Evolutionary conservation across 2,113 vertebrate genomes (phyloP).

Genomic region (Sebastes schlegelii): DNA sequence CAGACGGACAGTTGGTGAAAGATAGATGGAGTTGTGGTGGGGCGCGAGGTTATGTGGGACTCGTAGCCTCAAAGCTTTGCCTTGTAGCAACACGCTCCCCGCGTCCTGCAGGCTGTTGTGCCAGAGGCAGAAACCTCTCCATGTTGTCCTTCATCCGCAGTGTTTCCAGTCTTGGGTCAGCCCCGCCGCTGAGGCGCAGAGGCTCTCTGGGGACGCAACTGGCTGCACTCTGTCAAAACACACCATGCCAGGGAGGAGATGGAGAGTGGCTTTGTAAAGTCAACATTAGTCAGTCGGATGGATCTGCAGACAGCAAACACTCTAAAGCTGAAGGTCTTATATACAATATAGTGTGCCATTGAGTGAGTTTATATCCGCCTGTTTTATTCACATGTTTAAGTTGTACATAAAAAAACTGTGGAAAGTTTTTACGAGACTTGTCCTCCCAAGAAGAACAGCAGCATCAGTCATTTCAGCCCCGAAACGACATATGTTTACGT

Average conservation of each 20-base stretch:
- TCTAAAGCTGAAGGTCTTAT: not conserved
- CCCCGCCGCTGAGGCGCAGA: not conserved
- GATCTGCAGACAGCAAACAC: not conserved
- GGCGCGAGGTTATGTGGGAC: conserved; percentile 9
- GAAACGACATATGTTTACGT: too few species aligned
- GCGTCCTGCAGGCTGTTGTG: conserved; percentile 50
- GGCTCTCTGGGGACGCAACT: not conserved
- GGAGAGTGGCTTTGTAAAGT: conserved; percentile 43
- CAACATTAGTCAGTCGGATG: conserved; percentile 11
- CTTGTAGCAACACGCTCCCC: conserved; percentile 38
- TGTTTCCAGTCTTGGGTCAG: conserved; percentile 29
- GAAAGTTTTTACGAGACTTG: not conserved
- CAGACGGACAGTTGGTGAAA: not conserved
- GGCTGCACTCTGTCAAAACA: conserved; percentile 44
- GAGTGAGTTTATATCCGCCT: not conserved
- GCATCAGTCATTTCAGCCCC: not conserved
- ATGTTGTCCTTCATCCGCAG: conserved; percentile 28
- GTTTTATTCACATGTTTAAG: not conserved
- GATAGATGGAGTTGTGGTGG: conserved; percentile 19
- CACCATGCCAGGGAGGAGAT: conserved; percentile 10
- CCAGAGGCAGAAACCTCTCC: conserved; percentile 61
- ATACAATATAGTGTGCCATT: too few species aligned
- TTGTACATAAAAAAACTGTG: not conserved
- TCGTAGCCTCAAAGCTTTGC: conserved; percentile 48
- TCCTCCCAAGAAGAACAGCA: not conserved